phyloP scores from a whole-genome alignment of 2,888 invertebrate genomes.

The Pycnomerus fuliginosus region DNA sequence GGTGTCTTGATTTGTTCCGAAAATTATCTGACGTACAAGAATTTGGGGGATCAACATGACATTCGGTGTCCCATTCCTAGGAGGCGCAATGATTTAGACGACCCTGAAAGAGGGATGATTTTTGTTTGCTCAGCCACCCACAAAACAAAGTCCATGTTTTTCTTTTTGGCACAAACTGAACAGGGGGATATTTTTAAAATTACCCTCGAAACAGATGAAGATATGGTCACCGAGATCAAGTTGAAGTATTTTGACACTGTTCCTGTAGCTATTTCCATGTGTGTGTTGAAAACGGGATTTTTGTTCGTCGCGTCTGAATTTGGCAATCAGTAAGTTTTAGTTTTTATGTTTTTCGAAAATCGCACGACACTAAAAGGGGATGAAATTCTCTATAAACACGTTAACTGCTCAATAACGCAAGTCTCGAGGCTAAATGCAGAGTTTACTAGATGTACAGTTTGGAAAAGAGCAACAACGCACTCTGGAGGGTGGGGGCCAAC shows the following conservation, averaged over 20 bases:
- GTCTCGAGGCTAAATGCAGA: too few species aligned
- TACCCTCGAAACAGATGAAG: conserved; percentile 95
- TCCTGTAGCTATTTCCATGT: conserved; percentile 94
- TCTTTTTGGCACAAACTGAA: conserved; percentile 98
- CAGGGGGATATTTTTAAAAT: conserved; percentile 98
- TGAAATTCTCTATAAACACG: too few species aligned
- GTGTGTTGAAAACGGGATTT: conserved; percentile 98
- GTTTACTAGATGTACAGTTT: too few species aligned
- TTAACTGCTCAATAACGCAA: too few species aligned
- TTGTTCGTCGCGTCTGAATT: conserved; percentile 98
- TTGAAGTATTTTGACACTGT: conserved; percentile 99
- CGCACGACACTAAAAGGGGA: too few species aligned
- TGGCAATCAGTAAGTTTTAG: conserved; percentile 98
- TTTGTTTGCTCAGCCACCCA: conserved; percentile 99
- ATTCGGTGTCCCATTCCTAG: conserved; percentile 97
- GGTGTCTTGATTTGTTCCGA: conserved; percentile 99
- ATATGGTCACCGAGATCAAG: conserved; percentile 98
- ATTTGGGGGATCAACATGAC: conserved; percentile 98
- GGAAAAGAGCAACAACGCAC: too few species aligned
- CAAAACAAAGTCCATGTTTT: conserved; percentile 99
- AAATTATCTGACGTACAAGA: conserved; percentile 98
- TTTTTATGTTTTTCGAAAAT: too few species aligned
- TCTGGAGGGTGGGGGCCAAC: too few species aligned
- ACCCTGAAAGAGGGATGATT: conserved; percentile 98
- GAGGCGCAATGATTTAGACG: conserved; percentile 95